Conservation (phyloP, 2,113 vertebrate species). For the Coptodon bakossiorum region DNA sequence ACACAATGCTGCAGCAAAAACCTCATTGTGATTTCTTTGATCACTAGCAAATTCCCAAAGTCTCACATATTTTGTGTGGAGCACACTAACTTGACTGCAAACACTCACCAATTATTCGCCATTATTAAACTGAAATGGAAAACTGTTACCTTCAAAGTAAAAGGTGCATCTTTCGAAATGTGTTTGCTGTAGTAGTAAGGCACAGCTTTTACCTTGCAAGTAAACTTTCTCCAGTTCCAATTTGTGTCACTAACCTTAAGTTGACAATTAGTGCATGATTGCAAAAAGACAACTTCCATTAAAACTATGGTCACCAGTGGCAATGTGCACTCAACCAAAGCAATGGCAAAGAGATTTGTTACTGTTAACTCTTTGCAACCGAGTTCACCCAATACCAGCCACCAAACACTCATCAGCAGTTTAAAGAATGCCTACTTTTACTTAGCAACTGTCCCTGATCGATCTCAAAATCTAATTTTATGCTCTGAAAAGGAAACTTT, state of each 20-base stretch:
- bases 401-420: not conserved
- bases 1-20: not conserved
- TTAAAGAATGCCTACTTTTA: not conserved
- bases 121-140: not conserved
- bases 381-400: not conserved
- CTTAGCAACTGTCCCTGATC: not conserved
- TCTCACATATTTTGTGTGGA: not conserved
- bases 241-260: not conserved
- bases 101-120: accelerated
- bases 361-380: not conserved
- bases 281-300: not conserved
- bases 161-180: not conserved
- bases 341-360: not conserved
- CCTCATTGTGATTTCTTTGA: not conserved
- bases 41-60: not conserved
- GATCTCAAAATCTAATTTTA: not conserved
- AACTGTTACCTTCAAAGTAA: not conserved
- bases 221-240: not conserved
- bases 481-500: not conserved
- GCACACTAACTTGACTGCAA: not conserved
- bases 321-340: not conserved
- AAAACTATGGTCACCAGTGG: not conserved
- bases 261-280: not conserved
- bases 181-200: not conserved
- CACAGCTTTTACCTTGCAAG: not conserved